Evolutionary conservation across 2,888 invertebrate genomes (phyloP).

Genomic region (Noctua pronuba): DNA sequence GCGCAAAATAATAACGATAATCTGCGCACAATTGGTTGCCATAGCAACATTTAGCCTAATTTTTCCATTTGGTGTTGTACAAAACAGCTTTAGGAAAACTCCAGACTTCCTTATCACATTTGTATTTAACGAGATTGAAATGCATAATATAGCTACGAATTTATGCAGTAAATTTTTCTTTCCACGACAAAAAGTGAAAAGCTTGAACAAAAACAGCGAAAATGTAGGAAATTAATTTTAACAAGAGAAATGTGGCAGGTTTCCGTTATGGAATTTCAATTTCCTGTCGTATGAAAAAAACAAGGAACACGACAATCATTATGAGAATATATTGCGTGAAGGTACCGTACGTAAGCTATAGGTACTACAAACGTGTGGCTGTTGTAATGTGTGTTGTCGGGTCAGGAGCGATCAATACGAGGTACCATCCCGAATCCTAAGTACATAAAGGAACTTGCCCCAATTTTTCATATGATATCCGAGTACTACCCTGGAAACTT

Average conservation of each 20-base stretch:
- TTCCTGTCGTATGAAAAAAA: slow-evolving; percentile 37
- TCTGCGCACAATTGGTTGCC: slow-evolving; percentile 34
- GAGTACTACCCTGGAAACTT: background rate
- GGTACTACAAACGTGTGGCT: slow-evolving; percentile 24
- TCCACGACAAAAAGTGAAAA: background rate
- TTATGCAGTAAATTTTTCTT: background rate
- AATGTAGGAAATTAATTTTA: slow-evolving; percentile 30
- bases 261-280: slow-evolving; percentile 37
- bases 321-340: slow-evolving; percentile 24
- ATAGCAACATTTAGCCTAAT: slow-evolving; percentile 23
- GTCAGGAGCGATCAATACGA: slow-evolving; percentile 52
- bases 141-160: slow-evolving; percentile 10
- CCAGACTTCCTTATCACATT: slow-evolving; percentile 28
- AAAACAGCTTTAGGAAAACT: slow-evolving; percentile 24
- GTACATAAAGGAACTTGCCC: slow-evolving; percentile 28
- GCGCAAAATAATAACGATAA: slow-evolving; percentile 33
- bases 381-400: slow-evolving; percentile 26
- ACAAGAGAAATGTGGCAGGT: slow-evolving; percentile 34
- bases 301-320: slow-evolving; percentile 30
- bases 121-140: slow-evolving; percentile 31
- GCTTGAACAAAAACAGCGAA: slow-evolving; percentile 27
- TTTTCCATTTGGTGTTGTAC: slow-evolving; percentile 9
- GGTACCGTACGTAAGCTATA: background rate
- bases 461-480: slow-evolving; percentile 11
- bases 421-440: slow-evolving; percentile 23